phyloP scores from a whole-genome alignment of 2,113 vertebrate species.

The Hydrolagus affinis region DNA sequence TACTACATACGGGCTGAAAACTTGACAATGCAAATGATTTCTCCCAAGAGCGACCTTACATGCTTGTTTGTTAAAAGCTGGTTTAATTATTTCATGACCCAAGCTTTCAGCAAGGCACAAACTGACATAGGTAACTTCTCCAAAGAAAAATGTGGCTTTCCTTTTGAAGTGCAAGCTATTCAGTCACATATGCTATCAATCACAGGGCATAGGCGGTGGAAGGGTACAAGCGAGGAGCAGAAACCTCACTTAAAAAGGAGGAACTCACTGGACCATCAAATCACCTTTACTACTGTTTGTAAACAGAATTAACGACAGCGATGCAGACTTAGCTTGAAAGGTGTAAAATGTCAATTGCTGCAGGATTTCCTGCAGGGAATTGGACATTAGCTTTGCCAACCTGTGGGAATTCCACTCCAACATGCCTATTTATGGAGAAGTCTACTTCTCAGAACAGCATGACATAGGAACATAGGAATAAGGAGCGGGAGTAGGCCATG shows the following conservation, averaged over 20 bases:
- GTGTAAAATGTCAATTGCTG: not conserved
- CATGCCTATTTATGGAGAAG: too few relatives aligned
- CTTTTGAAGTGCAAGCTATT: not conserved
- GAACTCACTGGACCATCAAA: not conserved
- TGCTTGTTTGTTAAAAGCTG: not conserved
- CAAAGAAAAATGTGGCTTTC: not conserved
- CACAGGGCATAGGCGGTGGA: not conserved
- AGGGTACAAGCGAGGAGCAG: too few relatives aligned
- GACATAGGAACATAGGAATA: too few relatives aligned
- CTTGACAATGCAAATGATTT: slow-evolving; percentile 1
- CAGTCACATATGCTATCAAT: not conserved
- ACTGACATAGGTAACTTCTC: not conserved
- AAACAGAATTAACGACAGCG: not conserved
- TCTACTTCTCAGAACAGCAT: too few relatives aligned
- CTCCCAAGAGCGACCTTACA: not conserved
- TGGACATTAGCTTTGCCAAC: too few relatives aligned
- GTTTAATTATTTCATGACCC: not conserved
- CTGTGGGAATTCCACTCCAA: too few relatives aligned
- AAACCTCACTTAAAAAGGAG: not conserved
- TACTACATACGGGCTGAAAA: not conserved
- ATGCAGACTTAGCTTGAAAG: not conserved
- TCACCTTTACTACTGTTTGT: not conserved
- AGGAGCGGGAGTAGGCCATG: too few relatives aligned
- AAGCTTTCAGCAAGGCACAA: too few relatives aligned
- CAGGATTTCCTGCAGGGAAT: too few relatives aligned